These are phyloP conservation scores for Caenorhabditis auriculariae DNA, from an alignment of 2,888 invertebrate genomes.

Conservation along the genomic window DNA sequence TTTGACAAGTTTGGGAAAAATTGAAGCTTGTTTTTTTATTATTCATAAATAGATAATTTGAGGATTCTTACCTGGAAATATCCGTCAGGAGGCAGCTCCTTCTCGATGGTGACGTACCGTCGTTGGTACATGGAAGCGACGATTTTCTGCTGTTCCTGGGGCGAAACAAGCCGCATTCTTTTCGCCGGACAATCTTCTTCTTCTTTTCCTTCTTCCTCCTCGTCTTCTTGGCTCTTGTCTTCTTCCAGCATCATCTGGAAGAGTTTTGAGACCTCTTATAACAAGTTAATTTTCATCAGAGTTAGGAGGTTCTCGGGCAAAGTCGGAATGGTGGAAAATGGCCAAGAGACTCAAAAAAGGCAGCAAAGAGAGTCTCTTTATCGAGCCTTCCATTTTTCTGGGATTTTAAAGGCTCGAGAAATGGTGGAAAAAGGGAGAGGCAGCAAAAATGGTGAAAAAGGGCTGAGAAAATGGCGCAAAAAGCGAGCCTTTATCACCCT, in stretches of 20 bases:
- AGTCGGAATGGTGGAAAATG: no score
- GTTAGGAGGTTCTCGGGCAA: no score
- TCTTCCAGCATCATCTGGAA: no score
- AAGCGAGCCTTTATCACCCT: no score
- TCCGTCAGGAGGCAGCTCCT: constrained; percentile 27
- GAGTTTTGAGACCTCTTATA: background rate
- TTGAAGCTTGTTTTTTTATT: background rate
- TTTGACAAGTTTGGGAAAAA: background rate
- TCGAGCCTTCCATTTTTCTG: no score
- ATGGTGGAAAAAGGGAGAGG: no score
- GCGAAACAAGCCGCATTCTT: constrained; percentile 9
- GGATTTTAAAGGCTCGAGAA: no score
- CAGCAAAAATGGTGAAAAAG: no score
- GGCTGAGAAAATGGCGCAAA: no score
- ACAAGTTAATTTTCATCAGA: no score
- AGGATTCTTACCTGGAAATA: constrained; percentile 26
- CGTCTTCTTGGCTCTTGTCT: constrained; percentile 3
- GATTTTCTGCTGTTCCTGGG: background rate
- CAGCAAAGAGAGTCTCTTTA: no score
- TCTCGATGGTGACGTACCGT: constrained; percentile 26
- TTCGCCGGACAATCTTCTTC: constrained; percentile 14
- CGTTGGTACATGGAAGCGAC: constrained; percentile 11
- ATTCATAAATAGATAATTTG: background rate
- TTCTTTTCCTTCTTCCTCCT: constrained; percentile 4
- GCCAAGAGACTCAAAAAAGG: no score